phyloP scores from a whole-genome alignment of 37 sponge, comb jelly and placozoan species.

The Chondrosia reniformis region DNA sequence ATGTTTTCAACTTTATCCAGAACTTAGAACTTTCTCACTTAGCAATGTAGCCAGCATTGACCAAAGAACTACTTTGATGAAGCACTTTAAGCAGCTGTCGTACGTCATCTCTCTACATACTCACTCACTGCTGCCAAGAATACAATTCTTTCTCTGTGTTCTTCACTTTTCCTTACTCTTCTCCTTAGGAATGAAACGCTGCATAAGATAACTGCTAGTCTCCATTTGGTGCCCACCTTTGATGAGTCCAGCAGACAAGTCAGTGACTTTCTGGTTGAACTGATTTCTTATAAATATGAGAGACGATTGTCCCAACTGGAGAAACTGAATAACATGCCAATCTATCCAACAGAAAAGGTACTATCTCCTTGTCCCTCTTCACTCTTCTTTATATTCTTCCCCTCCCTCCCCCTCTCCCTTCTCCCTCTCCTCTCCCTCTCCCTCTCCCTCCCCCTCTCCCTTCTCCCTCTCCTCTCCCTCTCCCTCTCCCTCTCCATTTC shows the following conservation, averaged over 20 bases:
- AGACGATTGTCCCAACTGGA: conserved; percentile 84
- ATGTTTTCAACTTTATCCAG: conserved; percentile 80
- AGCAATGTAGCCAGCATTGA: conserved; percentile 90
- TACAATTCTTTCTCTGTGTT: too few relatives aligned
- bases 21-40: conserved; percentile 79
- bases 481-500: too few relatives aligned
- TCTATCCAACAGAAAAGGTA: conserved; percentile 96
- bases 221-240: conserved; percentile 50
- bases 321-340: conserved; percentile 81
- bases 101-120: too few relatives aligned
- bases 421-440: background rate
- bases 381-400: background rate
- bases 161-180: background rate
- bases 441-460: too few relatives aligned
- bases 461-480: too few relatives aligned
- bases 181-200: conserved; percentile 60
- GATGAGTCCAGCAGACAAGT: background rate
- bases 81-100: conserved; percentile 69
- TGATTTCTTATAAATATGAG: conserved; percentile 80
- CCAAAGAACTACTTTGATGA: conserved; percentile 57
- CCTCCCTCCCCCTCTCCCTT: background rate
- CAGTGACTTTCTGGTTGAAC: conserved; percentile 52
- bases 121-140: too few relatives aligned
- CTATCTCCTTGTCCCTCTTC: background rate
- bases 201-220: conserved; percentile 67